These are phyloP conservation scores for Nerophis ophidion DNA, from an alignment of 2,113 vertebrate species.

Conservation along the genomic window DNA sequence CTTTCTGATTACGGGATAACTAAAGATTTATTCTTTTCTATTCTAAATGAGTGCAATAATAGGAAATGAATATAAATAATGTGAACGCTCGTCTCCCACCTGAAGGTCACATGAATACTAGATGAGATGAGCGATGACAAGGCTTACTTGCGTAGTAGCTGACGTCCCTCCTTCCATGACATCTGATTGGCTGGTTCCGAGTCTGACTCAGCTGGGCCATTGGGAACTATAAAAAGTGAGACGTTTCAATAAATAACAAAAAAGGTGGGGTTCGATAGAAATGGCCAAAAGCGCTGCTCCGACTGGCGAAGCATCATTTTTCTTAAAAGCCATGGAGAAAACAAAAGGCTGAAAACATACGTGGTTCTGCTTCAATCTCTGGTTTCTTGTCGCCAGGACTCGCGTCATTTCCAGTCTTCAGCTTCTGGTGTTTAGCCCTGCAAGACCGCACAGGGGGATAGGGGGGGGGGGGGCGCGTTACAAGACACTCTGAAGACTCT, in stretches of 20 bases:
- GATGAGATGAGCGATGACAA: constrained; percentile 9
- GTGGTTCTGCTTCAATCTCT: constrained; percentile 69
- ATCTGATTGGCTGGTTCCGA: constrained; percentile 79
- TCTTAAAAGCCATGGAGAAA: neutral
- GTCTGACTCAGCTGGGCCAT: constrained; percentile 78
- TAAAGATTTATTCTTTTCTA: too few relatives aligned
- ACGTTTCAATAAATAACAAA: constrained; percentile 27
- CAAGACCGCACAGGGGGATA: constrained; percentile 32
- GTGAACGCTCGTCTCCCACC: neutral
- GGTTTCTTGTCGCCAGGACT: constrained; percentile 81
- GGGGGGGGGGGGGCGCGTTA: constrained; percentile 28
- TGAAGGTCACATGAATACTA: neutral
- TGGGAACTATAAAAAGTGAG: constrained; percentile 71
- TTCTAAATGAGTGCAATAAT: neutral
- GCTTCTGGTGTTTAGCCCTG: constrained; percentile 87
- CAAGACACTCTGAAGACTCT: neutral
- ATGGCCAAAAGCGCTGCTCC: neutral
- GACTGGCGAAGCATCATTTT: neutral
- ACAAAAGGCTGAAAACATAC: constrained; percentile 45
- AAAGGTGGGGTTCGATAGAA: constrained; percentile 1
- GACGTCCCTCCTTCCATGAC: constrained; percentile 88
- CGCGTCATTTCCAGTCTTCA: constrained; percentile 82
- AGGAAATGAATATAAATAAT: neutral
- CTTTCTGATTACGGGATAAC: too few relatives aligned
- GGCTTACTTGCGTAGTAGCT: constrained; percentile 85